Conservation (phyloP, 2,888 invertebrate genomes). For the Mylabris sibirica region DNA sequence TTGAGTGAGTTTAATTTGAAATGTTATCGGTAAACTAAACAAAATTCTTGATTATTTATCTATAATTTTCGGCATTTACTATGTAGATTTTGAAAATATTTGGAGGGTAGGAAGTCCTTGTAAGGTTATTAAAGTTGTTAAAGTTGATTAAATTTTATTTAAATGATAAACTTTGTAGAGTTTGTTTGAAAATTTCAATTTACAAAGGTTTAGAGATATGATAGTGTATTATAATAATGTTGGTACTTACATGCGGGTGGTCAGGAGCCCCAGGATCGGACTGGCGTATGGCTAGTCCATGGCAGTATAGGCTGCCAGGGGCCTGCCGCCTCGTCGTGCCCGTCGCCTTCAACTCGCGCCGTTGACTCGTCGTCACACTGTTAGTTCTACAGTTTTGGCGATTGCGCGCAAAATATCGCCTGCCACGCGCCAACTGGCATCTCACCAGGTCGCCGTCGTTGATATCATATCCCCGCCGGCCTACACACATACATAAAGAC, state of each 20-base stretch:
- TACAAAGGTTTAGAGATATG: too few species aligned
- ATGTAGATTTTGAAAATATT: too few species aligned
- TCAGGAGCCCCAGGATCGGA: conserved; percentile 55
- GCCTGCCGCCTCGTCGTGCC: conserved; percentile 60
- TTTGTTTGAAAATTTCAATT: conserved; percentile 19
- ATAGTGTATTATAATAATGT: conserved; percentile 13
- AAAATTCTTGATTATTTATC: too few species aligned
- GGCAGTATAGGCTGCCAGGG: conserved; percentile 54
- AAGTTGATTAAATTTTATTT: not conserved
- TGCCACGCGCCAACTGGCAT: conserved; percentile 55
- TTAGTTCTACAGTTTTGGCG: conserved; percentile 44
- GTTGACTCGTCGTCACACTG: conserved; percentile 43
- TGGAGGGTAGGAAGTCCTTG: too few species aligned
- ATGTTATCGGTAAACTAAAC: not conserved
- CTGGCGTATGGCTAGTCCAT: conserved; percentile 54
- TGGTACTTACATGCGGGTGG: conserved; percentile 54
- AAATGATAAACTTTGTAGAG: conserved; percentile 9
- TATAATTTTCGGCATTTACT: too few species aligned
- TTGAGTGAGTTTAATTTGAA: not conserved
- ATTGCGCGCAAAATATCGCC: conserved; percentile 56
- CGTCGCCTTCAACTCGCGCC: conserved; percentile 59
- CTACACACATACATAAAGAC: conserved; percentile 39
- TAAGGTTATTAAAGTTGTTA: too few species aligned
- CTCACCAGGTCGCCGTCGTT: conserved; percentile 50
- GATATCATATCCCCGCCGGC: conserved; percentile 55